Base-by-base conservation (phyloP, 2,113 vertebrate species). In the Peromyscus maniculatus region DNA sequence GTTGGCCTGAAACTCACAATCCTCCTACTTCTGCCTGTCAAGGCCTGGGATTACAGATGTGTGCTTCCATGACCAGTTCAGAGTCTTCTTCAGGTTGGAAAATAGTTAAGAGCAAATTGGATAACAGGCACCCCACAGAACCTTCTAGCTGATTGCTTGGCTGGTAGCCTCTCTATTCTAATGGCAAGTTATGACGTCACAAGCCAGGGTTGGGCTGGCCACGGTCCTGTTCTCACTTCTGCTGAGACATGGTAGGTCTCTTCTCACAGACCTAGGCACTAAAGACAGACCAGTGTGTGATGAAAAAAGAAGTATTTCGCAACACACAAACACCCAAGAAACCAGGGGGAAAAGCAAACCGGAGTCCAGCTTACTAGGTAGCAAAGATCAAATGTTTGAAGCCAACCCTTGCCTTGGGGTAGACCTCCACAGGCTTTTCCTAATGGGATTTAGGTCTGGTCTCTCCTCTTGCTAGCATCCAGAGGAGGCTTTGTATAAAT, bases 151-250 rank as follows among this genome's bases (percentile, higher is more conserved):
- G 17, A 46, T 46, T 19, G 74, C 64, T 57, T 10, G 15, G 0
- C 52, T 24, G 15, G 15, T 6, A 13, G n/a, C 62, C 21, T 64
- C 4, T 64, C 5, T 0, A 8, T 22, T 36, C 57, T 6, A 10
- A 36, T 9, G n/a, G 24, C 10, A 24, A 21, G 39, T 31, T 1
- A 1, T 15, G 33, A 43, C 36, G n/a, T 13, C 78, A 15, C 12
- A 7, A n/a, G 36, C 1, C 0, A 15, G 66, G 33, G 8, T 17
- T 33, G 28, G 67, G 43, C 64, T 22, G 1, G 28, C n/a, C 0
- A 8, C 0, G 8, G n/a, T 31, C 8, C 67, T 52, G 0, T 66
- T 39, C 57, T 22, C 43, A 1, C 6, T 69, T 33, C 52, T 57
- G 33, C n/a, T 26, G 59, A 67, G 90, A 64, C 3, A 11, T 1